Conservation (phyloP, 2,113 vertebrate species). For the Phalacrocorax carbo region DNA sequence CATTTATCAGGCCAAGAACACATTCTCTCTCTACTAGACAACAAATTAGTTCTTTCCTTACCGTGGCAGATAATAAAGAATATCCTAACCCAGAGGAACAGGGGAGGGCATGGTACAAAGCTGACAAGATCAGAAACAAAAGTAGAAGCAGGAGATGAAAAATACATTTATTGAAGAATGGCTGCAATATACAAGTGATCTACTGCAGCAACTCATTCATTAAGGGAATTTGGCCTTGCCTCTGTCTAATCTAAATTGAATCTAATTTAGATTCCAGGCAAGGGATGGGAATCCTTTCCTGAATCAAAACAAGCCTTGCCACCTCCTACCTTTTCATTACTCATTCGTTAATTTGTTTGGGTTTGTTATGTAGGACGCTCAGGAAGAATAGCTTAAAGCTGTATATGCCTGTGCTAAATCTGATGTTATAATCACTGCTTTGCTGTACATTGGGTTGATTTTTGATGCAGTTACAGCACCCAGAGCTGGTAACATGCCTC, state of each 20-base stretch:
- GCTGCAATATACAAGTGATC: background rate
- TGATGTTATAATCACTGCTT: background rate
- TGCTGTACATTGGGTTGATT: background rate
- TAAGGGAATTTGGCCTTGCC: slow-evolving; percentile 16
- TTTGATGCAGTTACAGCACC: background rate
- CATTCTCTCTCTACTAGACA: background rate
- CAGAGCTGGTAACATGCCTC: background rate
- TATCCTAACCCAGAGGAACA: background rate
- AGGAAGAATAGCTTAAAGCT: slow-evolving; percentile 59
- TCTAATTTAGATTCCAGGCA: slow-evolving; percentile 59
- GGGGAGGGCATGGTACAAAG: background rate
- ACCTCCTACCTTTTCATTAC: slow-evolving; percentile 63
- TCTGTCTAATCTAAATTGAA: slow-evolving; percentile 36
- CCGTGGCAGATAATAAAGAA: background rate
- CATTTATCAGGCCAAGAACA: slow-evolving; percentile 16
- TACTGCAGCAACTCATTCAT: slow-evolving; percentile 26
- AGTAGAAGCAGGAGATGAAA: background rate
- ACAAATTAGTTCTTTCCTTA: background rate
- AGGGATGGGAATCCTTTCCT: slow-evolving; percentile 58
- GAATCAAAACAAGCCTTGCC: slow-evolving; percentile 64
- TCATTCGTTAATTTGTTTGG: slow-evolving; percentile 70
- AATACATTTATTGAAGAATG: background rate
- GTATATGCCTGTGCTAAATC: background rate
- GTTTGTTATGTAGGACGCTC: slow-evolving; percentile 65
- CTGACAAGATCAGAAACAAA: background rate